Evolutionary conservation across 1,140 invertebrate genomes (phyloP), one percentile per base, ranked within the genome.

Genomic region (Tetraneura akinire): DNA sequence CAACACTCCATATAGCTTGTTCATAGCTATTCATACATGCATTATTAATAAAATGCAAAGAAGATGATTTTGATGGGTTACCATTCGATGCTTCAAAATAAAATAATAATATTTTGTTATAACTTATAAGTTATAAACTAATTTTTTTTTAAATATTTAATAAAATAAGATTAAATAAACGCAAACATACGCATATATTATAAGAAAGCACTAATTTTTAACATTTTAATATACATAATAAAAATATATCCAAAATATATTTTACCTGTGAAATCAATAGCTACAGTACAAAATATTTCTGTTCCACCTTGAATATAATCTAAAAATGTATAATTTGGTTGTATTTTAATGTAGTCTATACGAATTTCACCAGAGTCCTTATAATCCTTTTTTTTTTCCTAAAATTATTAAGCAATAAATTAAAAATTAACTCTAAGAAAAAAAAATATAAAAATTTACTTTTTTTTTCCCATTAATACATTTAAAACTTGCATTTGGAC

Each of bases 251-350:
- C 13, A 60, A 4, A 29, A 62, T 47, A 45, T 80, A 60, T 80
- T 70, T 80, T 81, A 85, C 85, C 84, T 68, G 85, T 85, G 57
- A 92, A 92, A 84, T 92, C 91, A 80, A 92, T 88, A 42, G 90
- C 89, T 82, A 88, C 84, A 23, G 86, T 86, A 81, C 86, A 88
- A 83, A 87, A 86, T 29, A 88, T 84, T 76, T 87, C 85, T 71
- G 86, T 88, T 51, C 90, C 90, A 82, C 88, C 88, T 84, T 87
- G 87, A 53, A 90, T 86, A 84, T 89, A 90, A 83, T 90, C 90
- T 81, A 90, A 83, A 82, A 90, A 90, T 47, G 88, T 87, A 81
- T 85, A 86, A 32, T 86, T 83, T 71, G 85, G 83, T 64, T 84
- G 84, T 13, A 87, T 76, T 80, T 85, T 83, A 80, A 83, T 86